These are phyloP conservation scores for Apantesis nais DNA, from an alignment of 2,888 invertebrate species.

Conservation along the genomic window DNA sequence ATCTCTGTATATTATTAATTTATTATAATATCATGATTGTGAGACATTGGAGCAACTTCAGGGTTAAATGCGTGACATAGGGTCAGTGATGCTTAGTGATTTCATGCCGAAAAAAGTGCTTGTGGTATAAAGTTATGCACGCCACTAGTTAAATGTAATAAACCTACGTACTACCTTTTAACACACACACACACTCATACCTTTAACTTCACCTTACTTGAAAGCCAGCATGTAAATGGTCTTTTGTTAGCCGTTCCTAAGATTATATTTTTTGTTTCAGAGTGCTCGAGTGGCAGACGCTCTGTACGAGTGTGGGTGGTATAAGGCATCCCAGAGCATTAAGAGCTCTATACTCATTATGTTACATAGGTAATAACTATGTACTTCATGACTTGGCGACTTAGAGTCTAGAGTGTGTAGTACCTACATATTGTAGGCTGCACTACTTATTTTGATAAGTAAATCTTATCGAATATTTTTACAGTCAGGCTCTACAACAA, in stretches of 20 bases:
- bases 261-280: slow-evolving; percentile 45
- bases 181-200: no score
- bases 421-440: no score
- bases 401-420: no score
- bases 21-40: background rate
- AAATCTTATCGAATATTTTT: no score
- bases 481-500: no score
- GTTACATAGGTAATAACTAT: slow-evolving; percentile 58
- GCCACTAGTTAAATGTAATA: no score
- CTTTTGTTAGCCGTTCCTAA: no score
- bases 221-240: no score
- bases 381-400: background rate
- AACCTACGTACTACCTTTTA: no score
- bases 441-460: no score
- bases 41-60: background rate
- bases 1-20: background rate
- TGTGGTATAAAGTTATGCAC: no score
- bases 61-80: background rate
- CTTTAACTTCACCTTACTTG: no score
- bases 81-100: background rate
- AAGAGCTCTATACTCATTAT: slow-evolving; percentile 68
- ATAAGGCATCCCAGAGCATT: slow-evolving; percentile 59
- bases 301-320: slow-evolving; percentile 73
- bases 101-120: background rate
- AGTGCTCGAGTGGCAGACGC: slow-evolving; percentile 65